These are phyloP conservation scores for Neostethus bicornis DNA, from an alignment of 2,797 vertebrate genomes.

Conservation along the genomic window DNA sequence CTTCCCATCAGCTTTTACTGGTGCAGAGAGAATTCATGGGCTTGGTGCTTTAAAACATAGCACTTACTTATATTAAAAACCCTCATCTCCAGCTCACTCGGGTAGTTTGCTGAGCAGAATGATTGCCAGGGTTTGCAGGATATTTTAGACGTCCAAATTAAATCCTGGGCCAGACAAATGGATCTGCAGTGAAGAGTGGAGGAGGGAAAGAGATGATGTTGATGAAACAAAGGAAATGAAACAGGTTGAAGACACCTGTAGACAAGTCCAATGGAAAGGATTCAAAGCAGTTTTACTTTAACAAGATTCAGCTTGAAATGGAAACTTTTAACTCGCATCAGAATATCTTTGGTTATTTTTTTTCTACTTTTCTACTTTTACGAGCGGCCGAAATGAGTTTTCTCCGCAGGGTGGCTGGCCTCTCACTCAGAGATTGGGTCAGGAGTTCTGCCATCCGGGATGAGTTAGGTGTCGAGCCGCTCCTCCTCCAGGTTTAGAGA, in stretches of 20 bases:
- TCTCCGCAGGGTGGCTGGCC: no score
- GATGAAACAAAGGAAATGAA: constrained; percentile 8
- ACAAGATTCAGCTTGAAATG: constrained; percentile 13
- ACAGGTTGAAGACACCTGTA: constrained; percentile 20
- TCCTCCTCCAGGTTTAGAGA: no score
- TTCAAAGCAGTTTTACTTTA: constrained; percentile 12
- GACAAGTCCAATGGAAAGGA: constrained; percentile 7
- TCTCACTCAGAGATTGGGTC: no score
- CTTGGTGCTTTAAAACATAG: constrained; percentile 44
- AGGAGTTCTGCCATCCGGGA: no score
- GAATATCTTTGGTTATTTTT: no score
- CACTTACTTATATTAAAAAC: constrained; percentile 50
- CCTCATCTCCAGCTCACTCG: constrained; percentile 46
- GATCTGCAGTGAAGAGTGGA: constrained; percentile 22
- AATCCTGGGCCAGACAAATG: constrained; percentile 41
- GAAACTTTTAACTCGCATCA: constrained; percentile 13
- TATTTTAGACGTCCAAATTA: constrained; percentile 51
- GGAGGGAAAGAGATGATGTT: not conserved
- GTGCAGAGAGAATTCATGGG: constrained; percentile 24
- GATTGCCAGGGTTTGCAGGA: constrained; percentile 22
- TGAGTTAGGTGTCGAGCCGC: no score
- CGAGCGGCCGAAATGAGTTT: no score
- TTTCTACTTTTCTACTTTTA: no score
- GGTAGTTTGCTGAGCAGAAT: constrained; percentile 15
- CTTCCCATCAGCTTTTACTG: constrained; percentile 11